phyloP scores from a whole-genome alignment of 2,797 vertebrate genomes.

The Bryconaethiops microstoma region DNA sequence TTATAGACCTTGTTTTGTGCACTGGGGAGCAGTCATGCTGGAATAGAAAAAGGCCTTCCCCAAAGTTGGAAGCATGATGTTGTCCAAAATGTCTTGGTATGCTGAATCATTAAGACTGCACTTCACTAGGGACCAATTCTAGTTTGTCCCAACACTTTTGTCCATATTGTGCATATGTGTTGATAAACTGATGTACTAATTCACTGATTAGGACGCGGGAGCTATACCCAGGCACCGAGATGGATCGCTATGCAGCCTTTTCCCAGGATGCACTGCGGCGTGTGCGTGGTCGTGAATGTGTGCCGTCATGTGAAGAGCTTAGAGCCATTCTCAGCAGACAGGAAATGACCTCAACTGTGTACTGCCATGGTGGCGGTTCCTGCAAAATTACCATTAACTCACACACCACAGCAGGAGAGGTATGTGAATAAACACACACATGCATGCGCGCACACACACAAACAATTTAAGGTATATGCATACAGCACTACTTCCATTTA shows the following conservation, averaged over 20 bases:
- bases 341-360: conserved; percentile 93
- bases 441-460: neutral
- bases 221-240: conserved; percentile 87
- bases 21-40: too few relatives aligned
- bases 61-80: too few relatives aligned
- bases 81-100: too few relatives aligned
- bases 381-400: conserved; percentile 98
- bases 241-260: conserved; percentile 89
- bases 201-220: conserved; percentile 82
- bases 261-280: conserved; percentile 87
- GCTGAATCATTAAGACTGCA: too few relatives aligned
- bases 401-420: conserved; percentile 96
- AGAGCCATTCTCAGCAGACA: conserved; percentile 86
- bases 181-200: neutral
- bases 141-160: too few relatives aligned
- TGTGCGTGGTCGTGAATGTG: conserved; percentile 89
- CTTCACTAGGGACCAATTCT: too few relatives aligned
- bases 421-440: conserved; percentile 57
- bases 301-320: conserved; percentile 93
- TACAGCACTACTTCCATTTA: neutral
- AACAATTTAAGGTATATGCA: too few relatives aligned
- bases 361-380: conserved; percentile 94
- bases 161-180: too few relatives aligned
- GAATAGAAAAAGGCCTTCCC: too few relatives aligned
- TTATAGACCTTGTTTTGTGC: too few relatives aligned